These are phyloP conservation scores for Pycnomerus fuliginosus DNA, from an alignment of 2,888 invertebrate species.

Conservation along the genomic window DNA sequence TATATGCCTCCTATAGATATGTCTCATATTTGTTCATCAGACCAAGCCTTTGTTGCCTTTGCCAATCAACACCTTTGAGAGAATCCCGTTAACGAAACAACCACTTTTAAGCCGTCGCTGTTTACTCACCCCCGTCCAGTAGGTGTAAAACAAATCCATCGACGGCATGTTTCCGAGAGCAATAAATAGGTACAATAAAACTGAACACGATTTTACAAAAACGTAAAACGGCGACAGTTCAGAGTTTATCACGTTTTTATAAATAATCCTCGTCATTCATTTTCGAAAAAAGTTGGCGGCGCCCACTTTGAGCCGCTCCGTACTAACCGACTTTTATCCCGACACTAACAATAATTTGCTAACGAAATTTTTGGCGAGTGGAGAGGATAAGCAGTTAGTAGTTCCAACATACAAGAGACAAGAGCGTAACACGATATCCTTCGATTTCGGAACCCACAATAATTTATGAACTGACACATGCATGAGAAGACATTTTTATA, in stretches of 20 bases:
- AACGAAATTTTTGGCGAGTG: conserved; percentile 34
- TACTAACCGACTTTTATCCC: conserved; percentile 9
- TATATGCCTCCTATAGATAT: too few relatives aligned
- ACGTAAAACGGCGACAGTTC: conserved; percentile 30
- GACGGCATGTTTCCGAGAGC: conserved; percentile 1
- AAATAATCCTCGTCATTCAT: not conserved
- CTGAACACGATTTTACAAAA: conserved; percentile 31
- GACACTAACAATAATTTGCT: conserved; percentile 34
- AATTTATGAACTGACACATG: conserved; percentile 20
- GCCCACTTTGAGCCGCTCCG: conserved; percentile 6
- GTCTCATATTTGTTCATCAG: too few relatives aligned
- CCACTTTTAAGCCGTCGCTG: conserved; percentile 7
- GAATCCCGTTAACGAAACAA: too few relatives aligned
- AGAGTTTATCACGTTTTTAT: not conserved
- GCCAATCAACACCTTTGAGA: too few relatives aligned
- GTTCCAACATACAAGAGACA: too few relatives aligned
- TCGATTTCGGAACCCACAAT: conserved; percentile 16
- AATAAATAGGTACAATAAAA: conserved; percentile 2
- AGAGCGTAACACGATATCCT: conserved; percentile 18
- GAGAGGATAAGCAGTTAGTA: conserved; percentile 7
- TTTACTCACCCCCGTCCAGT: conserved; percentile 35
- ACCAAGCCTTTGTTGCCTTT: too few relatives aligned
- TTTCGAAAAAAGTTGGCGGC: not conserved
- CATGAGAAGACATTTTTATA: conserved; percentile 20
- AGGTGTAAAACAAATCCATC: conserved; percentile 30